Base-by-base conservation (phyloP, 2,113 vertebrate genomes). In the Plotosus lineatus region DNA sequence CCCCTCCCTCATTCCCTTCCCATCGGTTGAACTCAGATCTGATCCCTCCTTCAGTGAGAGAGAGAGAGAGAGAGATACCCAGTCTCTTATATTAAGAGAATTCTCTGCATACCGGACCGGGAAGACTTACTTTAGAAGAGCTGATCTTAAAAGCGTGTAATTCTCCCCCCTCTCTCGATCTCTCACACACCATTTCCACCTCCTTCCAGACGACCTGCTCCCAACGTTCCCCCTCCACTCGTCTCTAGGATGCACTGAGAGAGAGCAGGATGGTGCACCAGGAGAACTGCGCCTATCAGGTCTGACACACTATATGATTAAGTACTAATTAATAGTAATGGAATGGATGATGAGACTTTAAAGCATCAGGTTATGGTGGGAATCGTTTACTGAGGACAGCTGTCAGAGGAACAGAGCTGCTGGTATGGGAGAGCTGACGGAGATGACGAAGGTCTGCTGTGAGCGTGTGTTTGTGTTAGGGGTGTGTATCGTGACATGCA, bases 1-100 rank as follows among this genome's bases (percentile, higher is more conserved):
- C 82, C 85, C 83, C 85, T 77, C 12, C 88, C 89, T 31, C 84
- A 66, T 85, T 88, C 44, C 48, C 53, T 58, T 66, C 71, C 73
- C 51, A 50, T 46, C 87, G 86, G 84, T 90, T 77, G 89, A 89
- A 90, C 90, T 87, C 90, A 82, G 90, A 88, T 86, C 84, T 88
- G 82, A 88, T 87, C 87, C 83, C 90, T 83, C 78, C 55, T 71
- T 81, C 56, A 53, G 51, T 65, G 19, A 75, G 44, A 48, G 55
- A 48, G 56, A 56, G n/a, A 31, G 15, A 56, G 40, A 12, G 48
- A 28, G 76, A 69, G 63, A 5, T 15, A 10, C 19, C 4, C n/a
- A 48, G 38, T 26, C 44, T 72, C 40, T 63, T 1, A 0, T n/a
- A 78, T 50, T 28, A 44, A 23, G 58, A 65, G 44, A 42, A 65